These are phyloP conservation scores for Drosophila cracens DNA, from an alignment of 2,888 invertebrate species.

Conservation along the genomic window DNA sequence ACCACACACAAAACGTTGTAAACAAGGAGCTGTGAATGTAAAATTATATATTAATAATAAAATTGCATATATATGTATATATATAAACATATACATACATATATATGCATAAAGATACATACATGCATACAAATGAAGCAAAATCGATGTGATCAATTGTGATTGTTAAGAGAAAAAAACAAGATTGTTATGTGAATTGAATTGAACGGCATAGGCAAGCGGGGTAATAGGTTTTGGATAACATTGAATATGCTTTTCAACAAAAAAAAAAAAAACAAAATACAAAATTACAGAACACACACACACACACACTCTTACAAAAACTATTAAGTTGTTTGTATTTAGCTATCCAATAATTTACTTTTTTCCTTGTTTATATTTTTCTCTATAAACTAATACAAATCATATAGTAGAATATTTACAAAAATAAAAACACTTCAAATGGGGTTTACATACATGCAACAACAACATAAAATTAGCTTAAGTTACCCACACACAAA, in stretches of 20 bases:
- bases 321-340: slow-evolving; percentile 48
- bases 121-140: slow-evolving; percentile 57
- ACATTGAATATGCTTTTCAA: slow-evolving; percentile 58
- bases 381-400: slow-evolving; percentile 50
- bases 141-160: slow-evolving; percentile 85
- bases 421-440: slow-evolving; percentile 29
- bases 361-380: slow-evolving; percentile 54
- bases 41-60: slow-evolving; percentile 75
- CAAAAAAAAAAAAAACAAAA: slow-evolving; percentile 24
- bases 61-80: slow-evolving; percentile 51
- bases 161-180: slow-evolving; percentile 77
- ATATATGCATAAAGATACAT: slow-evolving; percentile 61
- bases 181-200: slow-evolving; percentile 56
- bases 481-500: slow-evolving; percentile 46
- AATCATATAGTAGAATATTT: slow-evolving; percentile 45
- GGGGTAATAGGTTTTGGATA: slow-evolving; percentile 48
- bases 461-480: slow-evolving; percentile 46
- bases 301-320: slow-evolving; percentile 23
- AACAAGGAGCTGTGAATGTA: slow-evolving; percentile 85
- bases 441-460: slow-evolving; percentile 53
- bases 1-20: slow-evolving; percentile 75
- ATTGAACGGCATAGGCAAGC: slow-evolving; percentile 62
- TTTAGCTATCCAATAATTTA: slow-evolving; percentile 41
- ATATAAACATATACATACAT: slow-evolving; percentile 55
- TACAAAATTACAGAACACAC: slow-evolving; percentile 15